Conservation (phyloP, 2,113 vertebrate genomes). For the Lophochroa leadbeateri region DNA sequence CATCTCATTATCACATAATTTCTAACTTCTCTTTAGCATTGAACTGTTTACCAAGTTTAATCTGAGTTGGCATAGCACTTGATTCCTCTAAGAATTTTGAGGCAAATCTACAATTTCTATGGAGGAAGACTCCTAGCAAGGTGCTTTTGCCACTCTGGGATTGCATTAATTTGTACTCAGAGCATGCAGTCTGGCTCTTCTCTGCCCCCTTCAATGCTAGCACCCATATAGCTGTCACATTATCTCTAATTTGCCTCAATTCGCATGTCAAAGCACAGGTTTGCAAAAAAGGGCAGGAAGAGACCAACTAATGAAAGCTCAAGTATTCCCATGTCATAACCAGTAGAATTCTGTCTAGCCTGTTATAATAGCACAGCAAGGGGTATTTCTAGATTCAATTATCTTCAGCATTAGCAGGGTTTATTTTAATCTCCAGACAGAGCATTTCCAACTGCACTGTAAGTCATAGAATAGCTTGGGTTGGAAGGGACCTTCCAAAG, state of each 20-base stretch:
- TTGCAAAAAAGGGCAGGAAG: background rate
- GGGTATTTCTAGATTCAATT: background rate
- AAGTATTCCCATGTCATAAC: background rate
- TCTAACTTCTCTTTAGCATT: background rate
- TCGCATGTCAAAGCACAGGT: background rate
- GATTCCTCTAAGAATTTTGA: background rate
- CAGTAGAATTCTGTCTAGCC: background rate
- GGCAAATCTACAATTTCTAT: background rate
- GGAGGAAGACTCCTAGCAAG: background rate
- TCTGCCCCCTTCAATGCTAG: background rate
- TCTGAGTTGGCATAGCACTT: background rate
- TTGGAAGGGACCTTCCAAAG: no score
- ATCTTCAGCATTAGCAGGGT: background rate
- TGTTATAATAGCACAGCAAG: background rate
- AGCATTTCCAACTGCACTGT: background rate
- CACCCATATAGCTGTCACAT: background rate
- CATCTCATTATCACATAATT: background rate
- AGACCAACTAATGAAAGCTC: background rate
- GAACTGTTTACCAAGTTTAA: background rate
- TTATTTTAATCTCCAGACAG: background rate
- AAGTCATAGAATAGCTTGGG: background rate
- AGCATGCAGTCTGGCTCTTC: background rate
- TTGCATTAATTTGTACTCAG: background rate
- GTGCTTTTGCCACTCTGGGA: background rate
- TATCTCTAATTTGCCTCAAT: background rate